Base-by-base conservation (phyloP, 1,140 invertebrate genomes). In the Druon quercuslanigerum region DNA sequence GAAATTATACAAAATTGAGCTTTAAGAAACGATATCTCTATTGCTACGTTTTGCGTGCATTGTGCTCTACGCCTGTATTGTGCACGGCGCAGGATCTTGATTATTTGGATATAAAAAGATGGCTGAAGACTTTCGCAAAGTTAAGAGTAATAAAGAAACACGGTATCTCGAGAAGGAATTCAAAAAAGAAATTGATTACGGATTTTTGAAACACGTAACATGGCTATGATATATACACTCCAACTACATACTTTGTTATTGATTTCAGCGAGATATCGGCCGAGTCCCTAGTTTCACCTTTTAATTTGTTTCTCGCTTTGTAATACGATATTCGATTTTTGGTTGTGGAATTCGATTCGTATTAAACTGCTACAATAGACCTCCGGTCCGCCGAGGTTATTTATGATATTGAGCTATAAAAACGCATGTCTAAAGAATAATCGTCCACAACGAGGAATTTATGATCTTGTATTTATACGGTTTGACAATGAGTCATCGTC, bases 371-470 rank as follows among this genome's bases (percentile, higher is more conserved):
- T 73, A 78, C 74, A 80, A 74, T 16, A 74, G 79, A 79, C 78
- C 56, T 77, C 80, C 82, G 82, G 79, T 79, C 79, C 17, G 71
- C 70, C 79, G 76, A 72, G 50, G 71, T 82, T 20, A 77, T 77
- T 60, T 56, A 77, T 80, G 78, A 77, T 79, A 78, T 80, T 73
- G 78, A 81, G 75, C 66, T 79, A 78, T 66, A 51, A 77, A 83
- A 74, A 70, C 56, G 56, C 20, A 20, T 20, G 9, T 40, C 20
- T 33, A 16, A 25, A 25, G 57, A 20, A 57, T 13, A 57, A 57
- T 57, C 56, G 12, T 25, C 17, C 56, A 19, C 25, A 17, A 57
- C 19, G 56, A 57, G 60, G 40, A 46, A 66, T 46, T 66, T 33
- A 16, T 12, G 25, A 4, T 57, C 8, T 57, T 57, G 1, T 57